phyloP scores from a whole-genome alignment of 2,113 vertebrate genomes.

The Malurus melanocephalus region DNA sequence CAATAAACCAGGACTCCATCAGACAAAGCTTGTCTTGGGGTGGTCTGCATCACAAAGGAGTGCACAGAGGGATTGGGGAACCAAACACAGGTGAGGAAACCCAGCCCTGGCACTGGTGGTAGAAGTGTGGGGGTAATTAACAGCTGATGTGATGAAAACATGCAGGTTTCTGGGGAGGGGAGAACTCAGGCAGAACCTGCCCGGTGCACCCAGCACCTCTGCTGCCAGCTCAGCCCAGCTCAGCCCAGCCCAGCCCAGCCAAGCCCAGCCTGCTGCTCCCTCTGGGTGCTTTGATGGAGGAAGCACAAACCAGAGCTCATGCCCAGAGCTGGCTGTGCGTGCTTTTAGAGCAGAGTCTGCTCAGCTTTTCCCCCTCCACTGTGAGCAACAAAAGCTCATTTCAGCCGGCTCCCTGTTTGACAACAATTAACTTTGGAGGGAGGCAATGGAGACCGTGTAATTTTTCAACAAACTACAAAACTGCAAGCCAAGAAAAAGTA shows the following conservation, averaged over 20 bases:
- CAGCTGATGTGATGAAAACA: neutral
- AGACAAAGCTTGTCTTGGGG: neutral
- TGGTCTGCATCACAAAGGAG: neutral
- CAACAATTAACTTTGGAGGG: constrained; percentile 31
- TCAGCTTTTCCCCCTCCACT: neutral
- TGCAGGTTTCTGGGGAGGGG: neutral
- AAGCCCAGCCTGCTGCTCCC: neutral
- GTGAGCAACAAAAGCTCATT: constrained; percentile 12
- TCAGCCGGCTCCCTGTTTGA: neutral
- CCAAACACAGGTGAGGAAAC: neutral
- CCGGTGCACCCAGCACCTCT: neutral
- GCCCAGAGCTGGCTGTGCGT: neutral
- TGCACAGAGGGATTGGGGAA: neutral
- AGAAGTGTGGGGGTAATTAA: neutral
- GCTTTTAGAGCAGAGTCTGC: neutral
- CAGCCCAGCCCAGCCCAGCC: neutral
- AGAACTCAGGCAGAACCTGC: neutral
- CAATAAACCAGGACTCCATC: neutral
- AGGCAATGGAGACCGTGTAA: constrained; percentile 2
- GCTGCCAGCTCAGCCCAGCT: neutral
- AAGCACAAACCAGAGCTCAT: neutral
- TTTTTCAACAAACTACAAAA: constrained; percentile 56
- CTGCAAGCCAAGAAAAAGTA: constrained; percentile 17
- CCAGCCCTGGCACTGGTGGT: neutral
- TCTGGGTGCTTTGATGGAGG: neutral